These are phyloP conservation scores for Indri indri DNA, from an alignment of 2,113 vertebrate genomes.

Conservation along the genomic window DNA sequence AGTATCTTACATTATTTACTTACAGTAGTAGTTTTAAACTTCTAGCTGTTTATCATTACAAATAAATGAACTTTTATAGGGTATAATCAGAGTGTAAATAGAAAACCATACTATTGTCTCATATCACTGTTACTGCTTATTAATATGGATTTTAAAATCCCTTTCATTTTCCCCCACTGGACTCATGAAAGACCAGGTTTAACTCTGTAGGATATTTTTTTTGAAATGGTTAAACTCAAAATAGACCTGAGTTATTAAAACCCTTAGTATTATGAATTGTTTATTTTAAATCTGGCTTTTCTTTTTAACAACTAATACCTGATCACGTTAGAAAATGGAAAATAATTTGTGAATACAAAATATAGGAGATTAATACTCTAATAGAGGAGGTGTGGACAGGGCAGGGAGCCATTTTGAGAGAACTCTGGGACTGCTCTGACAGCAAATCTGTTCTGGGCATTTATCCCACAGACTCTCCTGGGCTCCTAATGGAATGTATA, in stretches of 20 bases:
- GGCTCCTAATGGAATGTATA: not conserved
- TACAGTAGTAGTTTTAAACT: not conserved
- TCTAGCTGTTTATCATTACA: not conserved
- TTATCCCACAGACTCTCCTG: not conserved
- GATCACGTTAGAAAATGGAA: not conserved
- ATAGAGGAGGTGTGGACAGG: not conserved
- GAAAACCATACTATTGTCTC: not conserved
- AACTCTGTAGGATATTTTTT: not conserved
- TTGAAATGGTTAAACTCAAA: not conserved
- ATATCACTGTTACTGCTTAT: not conserved
- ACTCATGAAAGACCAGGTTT: not conserved
- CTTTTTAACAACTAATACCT: not conserved
- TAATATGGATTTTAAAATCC: not conserved
- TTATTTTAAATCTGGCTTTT: not conserved
- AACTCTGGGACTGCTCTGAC: not conserved
- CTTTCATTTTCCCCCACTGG: not conserved
- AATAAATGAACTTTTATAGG: not conserved
- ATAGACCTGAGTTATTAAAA: not conserved
- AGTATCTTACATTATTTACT: not conserved
- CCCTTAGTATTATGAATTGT: not conserved
- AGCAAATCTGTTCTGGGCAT: not conserved
- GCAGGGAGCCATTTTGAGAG: not conserved
- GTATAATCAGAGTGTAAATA: not conserved
- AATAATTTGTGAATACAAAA: not conserved
- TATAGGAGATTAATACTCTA: not conserved